Evolutionary conservation across 2,888 invertebrate species (phyloP).

Genomic region (Strigamia maritima): DNA sequence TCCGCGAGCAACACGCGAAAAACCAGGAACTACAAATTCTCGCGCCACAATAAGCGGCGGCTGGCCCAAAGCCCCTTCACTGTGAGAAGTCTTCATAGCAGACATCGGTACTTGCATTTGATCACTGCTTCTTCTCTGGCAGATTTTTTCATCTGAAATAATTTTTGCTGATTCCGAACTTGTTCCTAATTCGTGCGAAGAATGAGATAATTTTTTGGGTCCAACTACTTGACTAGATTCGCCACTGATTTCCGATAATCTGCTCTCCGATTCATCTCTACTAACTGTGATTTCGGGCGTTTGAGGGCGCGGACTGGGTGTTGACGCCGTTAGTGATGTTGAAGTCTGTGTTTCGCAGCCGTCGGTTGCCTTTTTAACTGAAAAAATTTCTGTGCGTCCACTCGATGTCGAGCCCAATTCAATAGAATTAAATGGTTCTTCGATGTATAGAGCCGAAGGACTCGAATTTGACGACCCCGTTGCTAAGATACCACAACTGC

Average conservation of each 20-base stretch:
- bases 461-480: constrained; percentile 46
- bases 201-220: constrained; percentile 45
- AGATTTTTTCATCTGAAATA: not conserved
- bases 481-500: constrained; percentile 52
- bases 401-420: not conserved
- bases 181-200: constrained; percentile 44
- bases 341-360: not conserved
- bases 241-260: not conserved
- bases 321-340: not conserved
- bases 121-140: not conserved
- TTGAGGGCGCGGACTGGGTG: not conserved
- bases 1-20: constrained; percentile 81
- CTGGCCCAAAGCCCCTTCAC: constrained; percentile 68
- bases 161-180: not conserved
- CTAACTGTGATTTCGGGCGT: constrained; percentile 46
- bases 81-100: constrained; percentile 68
- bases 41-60: constrained; percentile 39
- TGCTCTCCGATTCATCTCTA: constrained; percentile 36
- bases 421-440: constrained; percentile 24
- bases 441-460: constrained; percentile 12
- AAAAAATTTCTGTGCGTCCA: constrained; percentile 42
- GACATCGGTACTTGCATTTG: not conserved
- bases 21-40: constrained; percentile 54
- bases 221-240: constrained; percentile 4
- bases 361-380: constrained; percentile 44